Evolutionary conservation across 2,888 invertebrate species (phyloP).

Genomic region (Amitus sp.): DNA sequence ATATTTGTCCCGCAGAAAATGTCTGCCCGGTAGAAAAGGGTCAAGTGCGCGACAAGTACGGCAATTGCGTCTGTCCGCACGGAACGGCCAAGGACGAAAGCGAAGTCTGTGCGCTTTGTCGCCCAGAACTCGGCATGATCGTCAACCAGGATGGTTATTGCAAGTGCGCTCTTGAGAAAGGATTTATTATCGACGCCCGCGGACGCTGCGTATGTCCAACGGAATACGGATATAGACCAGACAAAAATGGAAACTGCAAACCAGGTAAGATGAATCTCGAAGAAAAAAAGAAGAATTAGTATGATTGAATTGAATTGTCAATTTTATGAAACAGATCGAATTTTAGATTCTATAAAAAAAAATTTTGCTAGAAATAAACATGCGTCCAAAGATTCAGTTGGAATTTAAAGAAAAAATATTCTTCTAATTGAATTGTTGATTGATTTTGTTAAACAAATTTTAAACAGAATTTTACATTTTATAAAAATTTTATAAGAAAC

Average conservation of each 20-base stretch:
- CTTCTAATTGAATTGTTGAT: too few relatives aligned
- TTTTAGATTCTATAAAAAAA: too few relatives aligned
- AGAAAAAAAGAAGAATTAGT: neutral
- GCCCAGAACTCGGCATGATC: conserved; percentile 76
- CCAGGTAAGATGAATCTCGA: conserved; percentile 53
- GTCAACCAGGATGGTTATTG: conserved; percentile 83
- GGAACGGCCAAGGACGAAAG: conserved; percentile 79
- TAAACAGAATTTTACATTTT: too few relatives aligned
- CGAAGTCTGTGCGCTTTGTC: conserved; percentile 82
- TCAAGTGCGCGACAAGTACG: conserved; percentile 72
- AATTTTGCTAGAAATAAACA: too few relatives aligned
- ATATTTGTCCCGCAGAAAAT: conserved; percentile 67
- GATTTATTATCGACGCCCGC: conserved; percentile 80
- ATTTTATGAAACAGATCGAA: too few relatives aligned
- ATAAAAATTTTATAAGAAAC: too few relatives aligned
- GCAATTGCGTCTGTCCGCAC: conserved; percentile 80
- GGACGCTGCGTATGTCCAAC: conserved; percentile 81
- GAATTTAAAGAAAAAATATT: too few relatives aligned
- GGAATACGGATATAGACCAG: conserved; percentile 74
- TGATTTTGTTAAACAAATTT: too few relatives aligned
- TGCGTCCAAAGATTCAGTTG: too few relatives aligned
- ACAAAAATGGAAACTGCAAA: conserved; percentile 72
- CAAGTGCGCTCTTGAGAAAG: conserved; percentile 82
- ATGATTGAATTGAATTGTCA: too few relatives aligned
- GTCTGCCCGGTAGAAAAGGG: conserved; percentile 77